Conservation (phyloP, 2,888 invertebrate genomes). For the Euplexia lucipara region DNA sequence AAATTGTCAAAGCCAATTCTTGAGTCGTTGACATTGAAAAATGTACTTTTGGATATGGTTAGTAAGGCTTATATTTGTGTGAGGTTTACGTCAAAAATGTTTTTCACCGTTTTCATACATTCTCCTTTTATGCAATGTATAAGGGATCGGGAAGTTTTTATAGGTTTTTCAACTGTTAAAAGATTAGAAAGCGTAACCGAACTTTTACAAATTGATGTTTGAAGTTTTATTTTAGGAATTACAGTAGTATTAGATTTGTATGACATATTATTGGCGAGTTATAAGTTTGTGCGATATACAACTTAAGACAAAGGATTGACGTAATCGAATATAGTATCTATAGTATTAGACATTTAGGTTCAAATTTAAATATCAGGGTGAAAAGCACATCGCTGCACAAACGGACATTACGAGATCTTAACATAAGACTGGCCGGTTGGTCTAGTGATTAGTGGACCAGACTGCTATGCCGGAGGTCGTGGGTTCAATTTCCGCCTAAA, state of each 20-base stretch:
- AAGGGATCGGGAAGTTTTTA: slow-evolving; percentile 39
- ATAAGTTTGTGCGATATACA: background rate
- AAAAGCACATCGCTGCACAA: too few relatives aligned
- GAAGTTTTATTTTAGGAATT: slow-evolving; percentile 38
- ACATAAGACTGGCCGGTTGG: too few relatives aligned
- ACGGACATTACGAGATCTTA: too few relatives aligned
- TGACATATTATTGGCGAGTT: too few relatives aligned
- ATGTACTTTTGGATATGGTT: rapidly evolving
- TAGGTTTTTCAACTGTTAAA: slow-evolving; percentile 26
- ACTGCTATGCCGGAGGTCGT: too few relatives aligned
- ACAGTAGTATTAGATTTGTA: slow-evolving; percentile 9
- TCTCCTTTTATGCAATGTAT: slow-evolving; percentile 23
- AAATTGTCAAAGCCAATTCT: background rate
- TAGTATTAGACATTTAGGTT: too few relatives aligned
- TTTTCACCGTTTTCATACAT: slow-evolving; percentile 21
- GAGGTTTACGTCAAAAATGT: background rate
- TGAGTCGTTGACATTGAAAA: background rate
- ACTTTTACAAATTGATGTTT: slow-evolving; percentile 29
- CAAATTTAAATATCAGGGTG: too few relatives aligned
- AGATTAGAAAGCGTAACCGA: slow-evolving; percentile 11
- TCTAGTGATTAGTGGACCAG: too few relatives aligned
- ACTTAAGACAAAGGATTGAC: too few relatives aligned
- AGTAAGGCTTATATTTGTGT: slow-evolving; percentile 16
- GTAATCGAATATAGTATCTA: too few relatives aligned
- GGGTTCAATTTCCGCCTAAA: too few relatives aligned